Evolutionary conservation across 2,113 vertebrate genomes (phyloP), one percentile per base, ranked within the genome.

Genomic region (Megalops atlanticus): DNA sequence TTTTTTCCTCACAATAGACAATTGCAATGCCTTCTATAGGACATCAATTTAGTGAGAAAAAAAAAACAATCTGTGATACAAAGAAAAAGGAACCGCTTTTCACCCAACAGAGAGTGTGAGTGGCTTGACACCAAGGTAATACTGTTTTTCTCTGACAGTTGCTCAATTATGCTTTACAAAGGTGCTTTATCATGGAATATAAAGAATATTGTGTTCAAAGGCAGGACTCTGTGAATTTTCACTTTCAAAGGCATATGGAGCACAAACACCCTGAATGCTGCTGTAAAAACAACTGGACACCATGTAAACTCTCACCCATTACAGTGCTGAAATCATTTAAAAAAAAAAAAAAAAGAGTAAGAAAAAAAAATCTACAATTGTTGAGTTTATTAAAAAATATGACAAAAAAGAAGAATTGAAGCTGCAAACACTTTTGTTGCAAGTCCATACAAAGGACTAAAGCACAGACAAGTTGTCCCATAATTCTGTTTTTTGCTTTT

Each of bases 401-500:
- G 81, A 16, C 84, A 81, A 84, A 78, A 40, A 81, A 78, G 78
- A 72, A 43, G 71, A 85, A 84, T 80, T 80, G 84, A 38, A 35
- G 70, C 75, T 58, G 77, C 80, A 85, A 86, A 81, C 77, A 41
- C 47, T 81, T 87, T 74, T 88, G 83, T 84, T 83, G 24, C 80
- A 31, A n/a, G 40, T 31, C 64, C 47, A 84, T 79, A 81, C 15
- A 84, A 83, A 81, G 77, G 75, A 86, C 79, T 85, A 64, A 74
- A 81, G 77, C 78, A 83, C 84, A 88, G 80, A 76, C 71, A 77
- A 78, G 74, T 77, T 79, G 75, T 83, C n/a, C n/a, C n/a, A n/a
- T n/a, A 84, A 84, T 83, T 85, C 79, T n/a, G 76, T 83, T 82
- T 84, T 80, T n/a, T n/a, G n/a, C n/a, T n/a, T n/a, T 71, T 81